Percentiles rank a stretch among this genome's conserved stretches.
phyloP scores from a whole-genome alignment of 2,888 invertebrate species.

The Pristionchus arcanus region DNA sequence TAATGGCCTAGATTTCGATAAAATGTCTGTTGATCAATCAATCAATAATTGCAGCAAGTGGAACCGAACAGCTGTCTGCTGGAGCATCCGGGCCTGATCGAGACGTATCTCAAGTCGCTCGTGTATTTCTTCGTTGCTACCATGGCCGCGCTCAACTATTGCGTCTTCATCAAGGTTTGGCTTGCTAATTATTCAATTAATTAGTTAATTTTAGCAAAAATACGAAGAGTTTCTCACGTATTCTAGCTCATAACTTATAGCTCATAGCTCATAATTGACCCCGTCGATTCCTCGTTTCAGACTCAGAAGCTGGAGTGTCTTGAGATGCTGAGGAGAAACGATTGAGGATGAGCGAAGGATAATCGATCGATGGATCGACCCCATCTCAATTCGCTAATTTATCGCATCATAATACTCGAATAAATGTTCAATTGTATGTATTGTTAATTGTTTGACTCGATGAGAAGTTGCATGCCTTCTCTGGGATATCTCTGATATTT shows the following conservation, averaged over 20 bases:
- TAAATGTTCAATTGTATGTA: neutral
- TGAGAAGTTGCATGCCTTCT: conserved; percentile 17
- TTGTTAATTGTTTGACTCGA: neutral
- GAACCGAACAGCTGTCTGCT: neutral
- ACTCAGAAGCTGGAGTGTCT: conserved; percentile 38
- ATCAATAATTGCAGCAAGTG: neutral
- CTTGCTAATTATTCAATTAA: neutral
- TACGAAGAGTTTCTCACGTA: no score
- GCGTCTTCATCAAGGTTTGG: conserved; percentile 22
- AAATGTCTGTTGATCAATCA: no score
- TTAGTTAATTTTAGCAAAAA: no score
- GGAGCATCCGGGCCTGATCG: neutral
- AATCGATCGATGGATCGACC: neutral
- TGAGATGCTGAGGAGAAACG: conserved; percentile 43
- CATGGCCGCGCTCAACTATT: conserved; percentile 27
- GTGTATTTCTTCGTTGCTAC: conserved; percentile 6
- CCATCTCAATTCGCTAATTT: neutral
- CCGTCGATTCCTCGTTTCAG: neutral
- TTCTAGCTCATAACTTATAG: no score
- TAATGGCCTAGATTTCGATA: no score
- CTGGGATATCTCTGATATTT: neutral
- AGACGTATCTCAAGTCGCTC: conserved; percentile 7
- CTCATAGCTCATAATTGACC: no score
- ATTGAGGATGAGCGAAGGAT: neutral
- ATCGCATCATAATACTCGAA: neutral